phyloP scores from a whole-genome alignment of 2,888 invertebrate genomes.

The Zygothrica quintamaculata region DNA sequence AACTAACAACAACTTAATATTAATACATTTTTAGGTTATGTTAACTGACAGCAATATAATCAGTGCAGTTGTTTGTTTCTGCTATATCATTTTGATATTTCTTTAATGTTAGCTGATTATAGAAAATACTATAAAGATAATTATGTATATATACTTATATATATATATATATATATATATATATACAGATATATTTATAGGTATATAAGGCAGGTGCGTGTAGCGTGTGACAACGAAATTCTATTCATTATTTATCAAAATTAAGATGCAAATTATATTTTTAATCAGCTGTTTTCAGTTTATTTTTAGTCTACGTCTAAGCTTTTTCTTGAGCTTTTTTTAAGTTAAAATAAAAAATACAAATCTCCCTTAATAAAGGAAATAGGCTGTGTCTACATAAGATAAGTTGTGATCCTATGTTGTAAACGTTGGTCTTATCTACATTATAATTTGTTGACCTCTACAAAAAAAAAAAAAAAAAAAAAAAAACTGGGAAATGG shows the following conservation, averaged over 20 bases:
- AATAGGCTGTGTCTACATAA: conserved; percentile 32
- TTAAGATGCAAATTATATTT: background rate
- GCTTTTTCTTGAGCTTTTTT: conserved; percentile 22
- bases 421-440: conserved; percentile 36
- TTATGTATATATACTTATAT: background rate
- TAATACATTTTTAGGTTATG: background rate
- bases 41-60: background rate
- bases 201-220: conserved; percentile 5
- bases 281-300: conserved; percentile 1
- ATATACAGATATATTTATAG: background rate
- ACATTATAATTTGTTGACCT: conserved; percentile 65
- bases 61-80: background rate
- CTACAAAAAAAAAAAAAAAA: no score
- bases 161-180: background rate
- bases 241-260: background rate
- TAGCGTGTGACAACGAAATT: background rate
- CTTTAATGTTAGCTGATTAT: background rate
- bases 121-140: background rate
- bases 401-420: conserved; percentile 29
- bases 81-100: background rate
- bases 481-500: conserved; percentile 41
- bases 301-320: conserved; percentile 12
- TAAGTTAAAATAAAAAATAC: conserved; percentile 8
- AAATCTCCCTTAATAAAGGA: conserved; percentile 15
- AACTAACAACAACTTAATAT: no score